These are phyloP conservation scores for Zaprionus lineosus DNA, from an alignment of 2,888 invertebrate genomes.

Conservation along the genomic window DNA sequence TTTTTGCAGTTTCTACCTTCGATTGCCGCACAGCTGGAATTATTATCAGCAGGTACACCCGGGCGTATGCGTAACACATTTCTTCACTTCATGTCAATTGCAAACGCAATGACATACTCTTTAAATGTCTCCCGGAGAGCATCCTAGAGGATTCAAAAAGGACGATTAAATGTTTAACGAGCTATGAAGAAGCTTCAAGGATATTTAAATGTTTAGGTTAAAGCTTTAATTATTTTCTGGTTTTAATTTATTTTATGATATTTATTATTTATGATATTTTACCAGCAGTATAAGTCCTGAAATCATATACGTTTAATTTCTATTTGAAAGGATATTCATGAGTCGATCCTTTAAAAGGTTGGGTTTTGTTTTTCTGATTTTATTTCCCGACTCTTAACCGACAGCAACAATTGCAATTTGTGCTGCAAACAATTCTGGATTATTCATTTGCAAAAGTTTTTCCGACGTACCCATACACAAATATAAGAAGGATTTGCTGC, in stretches of 20 bases:
- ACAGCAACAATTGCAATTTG: slow-evolving; percentile 74
- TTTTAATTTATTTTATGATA: too few relatives aligned
- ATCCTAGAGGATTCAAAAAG: too few relatives aligned
- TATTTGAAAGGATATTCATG: background rate
- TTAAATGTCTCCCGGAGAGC: too few relatives aligned
- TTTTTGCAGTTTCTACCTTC: slow-evolving; percentile 11
- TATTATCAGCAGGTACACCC: slow-evolving; percentile 75
- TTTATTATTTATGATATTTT: too few relatives aligned
- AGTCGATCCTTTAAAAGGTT: too few relatives aligned
- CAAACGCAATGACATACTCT: slow-evolving; percentile 48
- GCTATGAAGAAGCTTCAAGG: too few relatives aligned
- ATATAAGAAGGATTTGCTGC: slow-evolving; percentile 25
- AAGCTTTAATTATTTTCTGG: too few relatives aligned
- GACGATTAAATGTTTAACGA: too few relatives aligned
- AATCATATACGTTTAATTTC: background rate
- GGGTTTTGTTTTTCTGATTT: slow-evolving; percentile 10
- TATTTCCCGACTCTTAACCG: slow-evolving; percentile 38
- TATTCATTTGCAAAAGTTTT: slow-evolving; percentile 68
- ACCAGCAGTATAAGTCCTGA: background rate
- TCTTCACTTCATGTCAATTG: slow-evolving; percentile 63
- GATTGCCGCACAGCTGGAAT: slow-evolving; percentile 57
- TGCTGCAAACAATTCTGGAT: slow-evolving; percentile 67
- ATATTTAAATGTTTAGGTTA: too few relatives aligned
- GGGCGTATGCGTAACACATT: slow-evolving; percentile 77
- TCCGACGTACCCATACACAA: slow-evolving; percentile 26